Evolutionary conservation across 2,113 vertebrate genomes (phyloP).

Genomic region (Thamnophis sirtalis): DNA sequence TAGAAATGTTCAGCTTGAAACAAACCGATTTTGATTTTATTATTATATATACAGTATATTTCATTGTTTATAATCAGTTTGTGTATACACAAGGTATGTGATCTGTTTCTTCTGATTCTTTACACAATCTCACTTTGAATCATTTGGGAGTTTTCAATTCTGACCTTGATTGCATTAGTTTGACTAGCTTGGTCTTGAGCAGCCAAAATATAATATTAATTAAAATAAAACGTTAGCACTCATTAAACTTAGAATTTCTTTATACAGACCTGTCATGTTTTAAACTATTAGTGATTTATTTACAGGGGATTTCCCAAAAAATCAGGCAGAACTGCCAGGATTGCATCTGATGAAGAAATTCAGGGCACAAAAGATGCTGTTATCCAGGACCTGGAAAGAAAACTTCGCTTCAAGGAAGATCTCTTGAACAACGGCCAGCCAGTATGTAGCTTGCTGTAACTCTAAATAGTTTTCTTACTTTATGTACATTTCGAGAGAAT

Average conservation of each 20-base stretch:
- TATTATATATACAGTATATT: background rate
- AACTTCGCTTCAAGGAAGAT: constrained; percentile 96
- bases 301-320: constrained; percentile 87
- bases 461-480: background rate
- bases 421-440: constrained; percentile 91
- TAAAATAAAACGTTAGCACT: background rate
- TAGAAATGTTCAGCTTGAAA: background rate
- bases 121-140: background rate
- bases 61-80: background rate
- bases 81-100: background rate
- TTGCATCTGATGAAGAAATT: constrained; percentile 91
- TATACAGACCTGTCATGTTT: background rate
- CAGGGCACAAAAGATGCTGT: constrained; percentile 96
- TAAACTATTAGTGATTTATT: constrained; percentile 39
- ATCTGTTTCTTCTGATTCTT: background rate
- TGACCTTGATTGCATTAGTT: background rate
- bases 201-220: background rate
- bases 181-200: background rate
- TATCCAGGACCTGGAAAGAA: constrained; percentile 96
- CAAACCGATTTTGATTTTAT: background rate
- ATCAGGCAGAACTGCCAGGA: constrained; percentile 76
- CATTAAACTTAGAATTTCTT: background rate
- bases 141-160: background rate
- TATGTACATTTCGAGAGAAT: background rate
- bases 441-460: constrained; percentile 55